Evolutionary conservation across 2,113 vertebrate species (phyloP).

Genomic region (Marmota monax): DNA sequence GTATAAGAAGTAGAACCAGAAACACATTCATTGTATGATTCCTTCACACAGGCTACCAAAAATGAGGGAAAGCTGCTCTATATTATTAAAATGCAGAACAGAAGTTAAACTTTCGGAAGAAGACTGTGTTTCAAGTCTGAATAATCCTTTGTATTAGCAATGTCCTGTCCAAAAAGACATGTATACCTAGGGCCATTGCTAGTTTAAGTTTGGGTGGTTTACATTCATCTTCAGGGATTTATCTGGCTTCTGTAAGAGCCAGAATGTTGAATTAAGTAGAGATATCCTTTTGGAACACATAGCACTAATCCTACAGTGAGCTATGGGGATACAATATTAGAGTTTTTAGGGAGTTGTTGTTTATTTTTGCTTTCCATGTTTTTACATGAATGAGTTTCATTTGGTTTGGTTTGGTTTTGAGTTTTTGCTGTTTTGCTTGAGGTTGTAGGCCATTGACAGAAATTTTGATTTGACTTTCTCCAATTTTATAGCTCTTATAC

Average conservation of each 20-base stretch:
- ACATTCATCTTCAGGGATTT: neutral
- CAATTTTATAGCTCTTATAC: neutral
- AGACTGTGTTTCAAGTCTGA: neutral
- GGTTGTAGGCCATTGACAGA: neutral
- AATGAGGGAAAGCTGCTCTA: neutral
- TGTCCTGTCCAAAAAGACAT: neutral
- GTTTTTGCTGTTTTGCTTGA: neutral
- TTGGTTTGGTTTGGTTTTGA: neutral
- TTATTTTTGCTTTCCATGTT: neutral
- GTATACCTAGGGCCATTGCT: fast-evolving
- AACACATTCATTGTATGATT: neutral
- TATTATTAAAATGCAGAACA: neutral
- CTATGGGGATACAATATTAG: neutral
- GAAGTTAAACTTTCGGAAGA: neutral
- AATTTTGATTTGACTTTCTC: neutral
- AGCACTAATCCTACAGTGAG: neutral
- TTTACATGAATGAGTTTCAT: neutral
- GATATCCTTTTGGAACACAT: neutral
- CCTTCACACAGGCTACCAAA: neutral
- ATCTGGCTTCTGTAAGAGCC: neutral
- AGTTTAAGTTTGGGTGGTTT: neutral
- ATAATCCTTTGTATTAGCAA: neutral
- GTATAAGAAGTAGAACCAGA: neutral
- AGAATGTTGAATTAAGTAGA: neutral
- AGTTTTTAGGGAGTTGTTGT: neutral